phyloP scores from a whole-genome alignment of 2,797 vertebrate species.

The Sylvia borin region DNA sequence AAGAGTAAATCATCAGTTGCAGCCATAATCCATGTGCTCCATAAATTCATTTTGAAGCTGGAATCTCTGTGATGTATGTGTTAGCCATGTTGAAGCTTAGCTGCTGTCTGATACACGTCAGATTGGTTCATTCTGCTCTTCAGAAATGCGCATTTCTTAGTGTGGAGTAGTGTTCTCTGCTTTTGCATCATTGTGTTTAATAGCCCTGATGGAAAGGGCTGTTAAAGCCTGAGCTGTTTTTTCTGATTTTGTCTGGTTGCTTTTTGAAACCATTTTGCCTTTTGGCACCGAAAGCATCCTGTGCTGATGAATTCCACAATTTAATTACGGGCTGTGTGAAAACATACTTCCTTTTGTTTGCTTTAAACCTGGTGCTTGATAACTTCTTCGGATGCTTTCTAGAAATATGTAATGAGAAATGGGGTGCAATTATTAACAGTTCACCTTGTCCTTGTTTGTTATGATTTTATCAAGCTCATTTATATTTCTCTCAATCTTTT shows the following conservation, averaged over 20 bases:
- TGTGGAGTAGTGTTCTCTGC: background rate
- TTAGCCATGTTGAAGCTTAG: slow-evolving; percentile 40
- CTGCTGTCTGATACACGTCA: slow-evolving; percentile 17
- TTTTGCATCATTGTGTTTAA: background rate
- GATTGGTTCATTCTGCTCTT: slow-evolving; percentile 26
- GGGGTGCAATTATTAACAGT: slow-evolving; percentile 20
- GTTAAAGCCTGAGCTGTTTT: background rate
- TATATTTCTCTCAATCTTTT: background rate
- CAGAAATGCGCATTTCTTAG: background rate
- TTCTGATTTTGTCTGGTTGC: background rate
- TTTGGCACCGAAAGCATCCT: background rate
- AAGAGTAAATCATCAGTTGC: slow-evolving; percentile 51
- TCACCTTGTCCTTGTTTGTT: slow-evolving; percentile 37
- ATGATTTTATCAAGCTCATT: slow-evolving; percentile 7
- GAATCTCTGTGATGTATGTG: slow-evolving; percentile 50
- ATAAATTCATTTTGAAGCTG: slow-evolving; percentile 59
- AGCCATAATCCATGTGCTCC: slow-evolving; percentile 35
- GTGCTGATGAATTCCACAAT: background rate
- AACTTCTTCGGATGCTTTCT: slow-evolving; percentile 45
- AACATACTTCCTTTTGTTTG: slow-evolving; percentile 48
- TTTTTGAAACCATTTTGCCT: slow-evolving; percentile 31
- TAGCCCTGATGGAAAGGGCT: background rate
- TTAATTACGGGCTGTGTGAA: slow-evolving; percentile 49
- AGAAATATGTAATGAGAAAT: slow-evolving; percentile 36
- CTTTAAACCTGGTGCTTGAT: slow-evolving; percentile 46